Evolutionary conservation across 2,888 invertebrate genomes (phyloP).

Genomic region (Dione vanillae): DNA sequence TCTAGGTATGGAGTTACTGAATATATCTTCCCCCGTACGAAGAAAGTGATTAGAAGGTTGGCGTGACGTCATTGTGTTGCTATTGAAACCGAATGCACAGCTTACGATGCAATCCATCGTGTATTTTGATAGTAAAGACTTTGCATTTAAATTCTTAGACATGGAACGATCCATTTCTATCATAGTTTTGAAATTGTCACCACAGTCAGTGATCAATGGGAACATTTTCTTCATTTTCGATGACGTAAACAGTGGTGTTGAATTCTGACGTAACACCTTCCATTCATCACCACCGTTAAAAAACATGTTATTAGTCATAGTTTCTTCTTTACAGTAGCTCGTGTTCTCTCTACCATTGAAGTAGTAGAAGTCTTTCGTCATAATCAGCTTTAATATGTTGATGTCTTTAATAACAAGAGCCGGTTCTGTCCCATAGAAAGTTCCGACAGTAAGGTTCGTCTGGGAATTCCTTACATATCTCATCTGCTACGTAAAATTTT

Average conservation of each 20-base stretch:
- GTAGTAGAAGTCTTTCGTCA: conserved; percentile 67
- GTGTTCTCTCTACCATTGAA: conserved; percentile 64
- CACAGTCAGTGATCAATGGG: conserved; percentile 59
- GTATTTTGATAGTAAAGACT: conserved; percentile 54
- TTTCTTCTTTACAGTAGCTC: conserved; percentile 58
- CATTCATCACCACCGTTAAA: conserved; percentile 63
- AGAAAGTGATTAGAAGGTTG: conserved; percentile 54
- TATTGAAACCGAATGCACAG: conserved; percentile 63
- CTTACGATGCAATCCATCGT: conserved; percentile 65
- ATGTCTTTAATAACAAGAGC: conserved; percentile 64
- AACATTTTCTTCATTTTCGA: conserved; percentile 73
- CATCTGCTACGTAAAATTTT: conserved; percentile 51
- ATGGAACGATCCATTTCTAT: conserved; percentile 50
- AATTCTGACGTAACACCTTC: conserved; percentile 66
- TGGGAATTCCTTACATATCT: conserved; percentile 60
- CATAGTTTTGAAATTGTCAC: conserved; percentile 54
- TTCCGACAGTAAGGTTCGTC: conserved; percentile 64
- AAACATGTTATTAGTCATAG: conserved; percentile 59
- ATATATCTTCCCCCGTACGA: conserved; percentile 54
- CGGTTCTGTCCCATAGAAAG: conserved; percentile 66
- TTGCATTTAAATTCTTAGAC: conserved; percentile 51
- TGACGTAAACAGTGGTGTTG: conserved; percentile 66
- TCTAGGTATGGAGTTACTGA: conserved; percentile 50
- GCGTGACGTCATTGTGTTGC: conserved; percentile 53
- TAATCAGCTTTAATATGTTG: conserved; percentile 60